A percentile compares a stretch with the other conserved stretches of the same genome.
phyloP scores from a whole-genome alignment of 1,140 invertebrate species.

The Apis cerana region DNA sequence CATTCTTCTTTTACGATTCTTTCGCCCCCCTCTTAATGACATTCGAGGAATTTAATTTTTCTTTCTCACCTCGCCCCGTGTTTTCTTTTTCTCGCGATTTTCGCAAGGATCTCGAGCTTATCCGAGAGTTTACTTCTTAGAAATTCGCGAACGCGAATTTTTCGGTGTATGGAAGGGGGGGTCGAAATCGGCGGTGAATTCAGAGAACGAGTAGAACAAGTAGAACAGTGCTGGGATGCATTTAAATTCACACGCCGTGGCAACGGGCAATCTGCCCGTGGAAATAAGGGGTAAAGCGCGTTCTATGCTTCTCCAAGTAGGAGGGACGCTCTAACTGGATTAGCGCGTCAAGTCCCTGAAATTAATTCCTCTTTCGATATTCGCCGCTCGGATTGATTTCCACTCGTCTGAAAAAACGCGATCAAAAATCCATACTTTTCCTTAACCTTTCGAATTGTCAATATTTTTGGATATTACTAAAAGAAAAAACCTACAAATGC shows the following conservation, averaged over 20 bases:
- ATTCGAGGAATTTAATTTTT: slow-evolving; percentile 31
- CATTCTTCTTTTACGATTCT: background rate
- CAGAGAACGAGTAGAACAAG: too few relatives aligned
- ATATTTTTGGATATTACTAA: too few relatives aligned
- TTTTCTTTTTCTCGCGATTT: background rate
- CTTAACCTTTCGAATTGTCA: too few relatives aligned
- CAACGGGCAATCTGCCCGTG: slow-evolving; percentile 39
- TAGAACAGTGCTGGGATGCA: background rate
- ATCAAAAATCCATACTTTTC: slow-evolving; percentile 29
- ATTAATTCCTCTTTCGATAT: slow-evolving; percentile 59
- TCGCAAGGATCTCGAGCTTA: too few relatives aligned
- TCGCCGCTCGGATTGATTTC: slow-evolving; percentile 37
- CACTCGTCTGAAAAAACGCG: slow-evolving; percentile 13
- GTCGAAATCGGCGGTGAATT: too few relatives aligned
- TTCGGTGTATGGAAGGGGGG: too few relatives aligned
- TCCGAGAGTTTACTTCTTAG: background rate
- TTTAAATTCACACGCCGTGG: slow-evolving; percentile 47
- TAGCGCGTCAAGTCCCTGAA: slow-evolving; percentile 54
- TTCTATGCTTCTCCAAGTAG: slow-evolving; percentile 35
- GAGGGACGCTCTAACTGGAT: slow-evolving; percentile 59
- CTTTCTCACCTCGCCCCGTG: background rate
- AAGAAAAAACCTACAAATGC: too few relatives aligned
- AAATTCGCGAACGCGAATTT: background rate
- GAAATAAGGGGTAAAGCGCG: slow-evolving; percentile 44
- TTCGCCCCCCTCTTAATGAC: background rate